Base-by-base conservation (phyloP, 2,113 vertebrate species). In the Corvus moneduloides region DNA sequence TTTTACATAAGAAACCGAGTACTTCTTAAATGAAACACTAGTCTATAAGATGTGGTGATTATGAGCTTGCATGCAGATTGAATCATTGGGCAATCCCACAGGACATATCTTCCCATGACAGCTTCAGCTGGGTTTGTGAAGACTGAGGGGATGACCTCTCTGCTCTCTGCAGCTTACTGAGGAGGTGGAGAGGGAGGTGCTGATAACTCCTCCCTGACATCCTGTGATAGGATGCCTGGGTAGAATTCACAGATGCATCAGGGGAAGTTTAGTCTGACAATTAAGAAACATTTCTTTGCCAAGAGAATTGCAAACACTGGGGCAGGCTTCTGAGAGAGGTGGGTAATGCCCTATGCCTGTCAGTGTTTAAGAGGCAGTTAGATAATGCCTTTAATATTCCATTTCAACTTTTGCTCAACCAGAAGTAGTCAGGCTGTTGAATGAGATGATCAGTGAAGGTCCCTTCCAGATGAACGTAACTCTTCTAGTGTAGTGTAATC, bases 181-280 rank as follows among this genome's bases (percentile, higher is more conserved):
- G 30, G 16, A 61, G 14, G 2, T 37, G 41, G 19, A 80, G 33
- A 71, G 19, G 3, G 5, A 56, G 2, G 8, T 76, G 46, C 14
- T 61, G 46, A 16, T 49, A 24, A n/a, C 7, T 66, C 16, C n/a
- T 66, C 10, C 22, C 26, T 66, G 19, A 4, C 4, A 21, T 44
- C 19, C 33, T 46, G 19, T 54, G 43, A 41, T 8, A 37, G 6
- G 10, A 35, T 21, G 7, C 6, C 4, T 62, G 33, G 16, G 12
- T 32, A 52, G 15, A 9, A 20, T 80, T 80, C 52, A 28, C 32
- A 76, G 35, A 35, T 59, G 22, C 9, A 27, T 10, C 9, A 66
- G 5, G 5, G 5, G 2, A 81, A 2, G 16, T 68, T 84, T 16
- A 48, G 12, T 13, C 8, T 0, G 1, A 23, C 3, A 54, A 12